Percentiles rank a stretch among this genome's conserved stretches.
Conservation (phyloP, 2,888 invertebrate genomes). For the Scrobipalpa costella region DNA sequence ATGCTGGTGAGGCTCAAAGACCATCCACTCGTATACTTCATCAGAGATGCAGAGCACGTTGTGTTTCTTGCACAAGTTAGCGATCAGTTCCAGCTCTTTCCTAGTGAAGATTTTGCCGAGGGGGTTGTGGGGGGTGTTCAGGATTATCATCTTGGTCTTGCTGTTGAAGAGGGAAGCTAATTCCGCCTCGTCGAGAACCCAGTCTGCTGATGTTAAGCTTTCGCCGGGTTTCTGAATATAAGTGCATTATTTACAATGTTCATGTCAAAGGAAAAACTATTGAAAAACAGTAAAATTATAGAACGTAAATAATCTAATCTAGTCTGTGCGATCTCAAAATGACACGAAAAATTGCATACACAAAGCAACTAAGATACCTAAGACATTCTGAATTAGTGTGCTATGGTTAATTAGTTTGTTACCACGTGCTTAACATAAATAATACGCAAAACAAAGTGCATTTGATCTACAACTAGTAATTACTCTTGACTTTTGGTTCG, state of each 20-base stretch:
- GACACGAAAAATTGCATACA: no score
- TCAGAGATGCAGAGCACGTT: slow-evolving; percentile 96
- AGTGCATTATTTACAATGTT: neutral
- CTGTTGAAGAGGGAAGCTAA: slow-evolving; percentile 89
- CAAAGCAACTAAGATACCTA: no score
- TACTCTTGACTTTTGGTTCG: no score
- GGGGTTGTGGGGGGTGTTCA: slow-evolving; percentile 99
- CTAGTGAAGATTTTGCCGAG: slow-evolving; percentile 88
- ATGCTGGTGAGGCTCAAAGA: slow-evolving; percentile 90
- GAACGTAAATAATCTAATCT: no score
- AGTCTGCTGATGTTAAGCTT: slow-evolving; percentile 88
- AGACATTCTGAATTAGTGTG: no score
- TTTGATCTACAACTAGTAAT: no score
- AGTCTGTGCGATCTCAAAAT: no score
- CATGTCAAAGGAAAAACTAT: no score
- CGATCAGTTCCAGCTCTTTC: slow-evolving; percentile 87
- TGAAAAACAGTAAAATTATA: no score
- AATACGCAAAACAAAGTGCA: no score
- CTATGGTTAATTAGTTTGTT: no score
- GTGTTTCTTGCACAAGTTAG: slow-evolving; percentile 94
- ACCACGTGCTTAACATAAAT: no score
- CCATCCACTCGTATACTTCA: slow-evolving; percentile 99
- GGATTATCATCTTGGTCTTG: slow-evolving; percentile 95
- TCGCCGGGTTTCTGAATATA: slow-evolving; percentile 62
- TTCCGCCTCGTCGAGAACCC: slow-evolving; percentile 92